Evolutionary conservation across 2,113 vertebrate genomes (phyloP), one percentile per base, ranked within the genome.

Genomic region (Neopipo cinnamomea): DNA sequence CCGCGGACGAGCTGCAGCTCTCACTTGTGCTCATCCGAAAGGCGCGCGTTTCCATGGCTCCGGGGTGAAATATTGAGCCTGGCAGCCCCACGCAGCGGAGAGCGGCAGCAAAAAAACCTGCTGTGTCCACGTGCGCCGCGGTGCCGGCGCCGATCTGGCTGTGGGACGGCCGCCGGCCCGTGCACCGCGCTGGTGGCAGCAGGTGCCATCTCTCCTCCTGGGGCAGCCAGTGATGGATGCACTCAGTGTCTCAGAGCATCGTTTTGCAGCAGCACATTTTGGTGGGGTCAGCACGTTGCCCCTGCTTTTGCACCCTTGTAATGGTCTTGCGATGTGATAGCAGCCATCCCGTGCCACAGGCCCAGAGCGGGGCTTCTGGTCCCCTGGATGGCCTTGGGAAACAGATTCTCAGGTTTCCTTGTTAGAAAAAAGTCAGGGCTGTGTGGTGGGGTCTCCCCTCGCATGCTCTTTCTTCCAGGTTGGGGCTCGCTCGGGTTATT

Each of bases 321-420:
- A 72, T 50, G 62, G 49, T 68, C 49, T 67, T 5, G 7, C 30
- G 71, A 35, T 55, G 25, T 18, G 25, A 14, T 85, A 75, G 70
- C 37, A 56, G 12, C 33, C 21, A 6, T 59, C 41, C 15, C 4
- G 0, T 0, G 0, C 22, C 4, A 1, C 1, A 0, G 52, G 27
- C 70, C 70, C 50, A 27, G 30, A 39, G 62, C 87, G 25, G 50
- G 41, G 35, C 55, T 94, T 28, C 53, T 5, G 15, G 67, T 90
- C 20, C 22, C 55, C 62, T 44, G 74, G 27, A 18, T 2, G 2
- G 78, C 47, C 33, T 89, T 4, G 8, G 61, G 39, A 80, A 91
- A 55, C 35, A 73, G 77, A 53, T 88, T 89, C 66, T 73, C 46
- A 35, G 14, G 35, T 96, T 91, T 96, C 78, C 66, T 65, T 12